Evolutionary conservation across 2,888 invertebrate species (phyloP).

Genomic region (Plemyria rubiginata): DNA sequence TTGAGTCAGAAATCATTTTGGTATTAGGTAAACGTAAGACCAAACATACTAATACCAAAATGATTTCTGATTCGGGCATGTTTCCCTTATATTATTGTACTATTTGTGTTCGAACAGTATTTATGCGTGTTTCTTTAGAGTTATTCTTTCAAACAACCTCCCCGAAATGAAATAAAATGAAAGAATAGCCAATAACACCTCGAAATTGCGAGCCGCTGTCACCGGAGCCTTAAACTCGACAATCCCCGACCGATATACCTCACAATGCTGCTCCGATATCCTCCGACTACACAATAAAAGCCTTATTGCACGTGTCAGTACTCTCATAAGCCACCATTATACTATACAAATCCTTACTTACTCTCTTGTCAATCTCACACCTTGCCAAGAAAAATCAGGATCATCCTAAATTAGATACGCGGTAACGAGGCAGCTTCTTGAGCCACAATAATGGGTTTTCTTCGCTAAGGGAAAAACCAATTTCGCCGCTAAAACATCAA

Average conservation of each 20-base stretch:
- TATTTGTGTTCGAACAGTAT: too few relatives aligned
- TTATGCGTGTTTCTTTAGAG: too few relatives aligned
- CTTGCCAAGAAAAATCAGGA: constrained; percentile 63
- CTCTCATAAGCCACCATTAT: constrained; percentile 55
- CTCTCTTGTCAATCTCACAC: constrained; percentile 68
- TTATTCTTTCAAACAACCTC: too few relatives aligned
- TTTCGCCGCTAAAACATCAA: constrained; percentile 73
- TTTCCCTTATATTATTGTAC: too few relatives aligned
- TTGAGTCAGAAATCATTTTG: too few relatives aligned
- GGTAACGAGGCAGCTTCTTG: constrained; percentile 64
- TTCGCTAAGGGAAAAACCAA: constrained; percentile 72
- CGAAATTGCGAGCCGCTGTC: too few relatives aligned
- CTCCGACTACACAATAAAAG: constrained; percentile 39
- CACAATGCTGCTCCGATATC: constrained; percentile 44
- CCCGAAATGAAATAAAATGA: too few relatives aligned
- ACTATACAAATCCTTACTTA: constrained; percentile 60
- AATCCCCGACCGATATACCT: constrained; percentile 42
- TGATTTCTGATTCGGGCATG: too few relatives aligned
- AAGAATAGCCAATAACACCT: too few relatives aligned
- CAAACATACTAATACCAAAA: too few relatives aligned
- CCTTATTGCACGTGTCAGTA: constrained; percentile 48
- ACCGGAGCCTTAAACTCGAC: too few relatives aligned
- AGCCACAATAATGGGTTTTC: constrained; percentile 68
- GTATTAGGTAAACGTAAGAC: too few relatives aligned
- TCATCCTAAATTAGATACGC: constrained; percentile 75